Percentiles rank a stretch among this genome's conserved stretches.
Evolutionary conservation across 2,113 vertebrate species (phyloP).

Genomic region (Falcunculus frontatus): DNA sequence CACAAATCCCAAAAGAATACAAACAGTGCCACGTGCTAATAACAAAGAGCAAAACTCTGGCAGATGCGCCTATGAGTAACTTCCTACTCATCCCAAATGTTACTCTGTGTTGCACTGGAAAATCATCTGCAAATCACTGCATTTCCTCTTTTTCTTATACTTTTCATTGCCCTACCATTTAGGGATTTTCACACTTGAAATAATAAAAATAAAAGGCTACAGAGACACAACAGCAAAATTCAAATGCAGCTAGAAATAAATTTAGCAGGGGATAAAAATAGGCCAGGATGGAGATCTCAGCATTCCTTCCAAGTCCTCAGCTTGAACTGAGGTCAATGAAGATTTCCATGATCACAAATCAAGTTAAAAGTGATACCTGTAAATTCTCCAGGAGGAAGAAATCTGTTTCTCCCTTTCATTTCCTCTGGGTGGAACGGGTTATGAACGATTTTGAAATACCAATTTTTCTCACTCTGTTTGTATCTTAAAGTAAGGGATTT

Average conservation of each 20-base stretch:
- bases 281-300: background rate
- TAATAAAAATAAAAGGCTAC: background rate
- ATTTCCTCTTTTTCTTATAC: background rate
- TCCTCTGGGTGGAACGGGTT: background rate
- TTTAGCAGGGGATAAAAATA: background rate
- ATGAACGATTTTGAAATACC: background rate
- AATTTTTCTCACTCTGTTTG: background rate
- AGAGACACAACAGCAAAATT: background rate
- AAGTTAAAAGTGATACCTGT: background rate
- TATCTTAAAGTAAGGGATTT: background rate
- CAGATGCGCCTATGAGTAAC: background rate
- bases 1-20: background rate
- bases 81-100: too few relatives aligned
- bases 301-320: background rate
- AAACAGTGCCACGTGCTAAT: too few relatives aligned
- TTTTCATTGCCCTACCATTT: background rate
- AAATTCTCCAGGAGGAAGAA: background rate
- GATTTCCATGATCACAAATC: background rate
- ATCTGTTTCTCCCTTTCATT: background rate
- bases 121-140: background rate
- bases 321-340: background rate
- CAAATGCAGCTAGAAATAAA: background rate
- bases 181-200: background rate
- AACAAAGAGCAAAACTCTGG: fast-evolving
- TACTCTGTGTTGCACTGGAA: background rate